These are phyloP conservation scores for Chlorops oryzae DNA, from an alignment of 1,140 invertebrate species.

Conservation along the genomic window DNA sequence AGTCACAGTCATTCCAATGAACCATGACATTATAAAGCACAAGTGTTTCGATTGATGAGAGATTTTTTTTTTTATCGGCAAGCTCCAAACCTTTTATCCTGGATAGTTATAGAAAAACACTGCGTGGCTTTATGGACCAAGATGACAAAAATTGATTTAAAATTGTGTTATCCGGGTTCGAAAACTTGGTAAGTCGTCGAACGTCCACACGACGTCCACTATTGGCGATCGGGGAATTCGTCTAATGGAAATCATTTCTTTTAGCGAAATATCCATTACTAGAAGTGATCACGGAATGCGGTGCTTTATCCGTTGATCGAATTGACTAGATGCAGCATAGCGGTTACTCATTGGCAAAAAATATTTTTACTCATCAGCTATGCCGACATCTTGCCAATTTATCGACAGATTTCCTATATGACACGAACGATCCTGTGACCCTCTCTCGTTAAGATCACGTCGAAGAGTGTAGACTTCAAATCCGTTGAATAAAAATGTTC, in stretches of 20 bases:
- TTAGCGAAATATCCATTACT: background rate
- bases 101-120: too few relatives aligned
- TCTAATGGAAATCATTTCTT: too few relatives aligned
- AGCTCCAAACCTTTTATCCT: too few relatives aligned
- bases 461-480: slow-evolving; percentile 22
- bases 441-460: slow-evolving; percentile 15
- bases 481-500: slow-evolving; percentile 41
- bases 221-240: background rate
- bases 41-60: too few relatives aligned
- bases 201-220: background rate
- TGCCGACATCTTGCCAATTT: slow-evolving; percentile 48
- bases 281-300: background rate
- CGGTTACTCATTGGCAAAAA: slow-evolving; percentile 25
- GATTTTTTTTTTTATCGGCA: too few relatives aligned
- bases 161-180: background rate
- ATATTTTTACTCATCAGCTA: slow-evolving; percentile 46
- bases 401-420: slow-evolving; percentile 27
- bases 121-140: background rate
- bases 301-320: slow-evolving; percentile 40
- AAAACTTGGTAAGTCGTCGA: background rate
- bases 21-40: too few relatives aligned
- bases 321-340: slow-evolving; percentile 49
- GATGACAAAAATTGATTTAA: background rate
- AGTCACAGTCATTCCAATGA: too few relatives aligned
- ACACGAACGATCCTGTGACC: slow-evolving; percentile 14